These are phyloP conservation scores for Brachynemurus nebulosus DNA, from an alignment of 2,888 invertebrate genomes.

Conservation along the genomic window DNA sequence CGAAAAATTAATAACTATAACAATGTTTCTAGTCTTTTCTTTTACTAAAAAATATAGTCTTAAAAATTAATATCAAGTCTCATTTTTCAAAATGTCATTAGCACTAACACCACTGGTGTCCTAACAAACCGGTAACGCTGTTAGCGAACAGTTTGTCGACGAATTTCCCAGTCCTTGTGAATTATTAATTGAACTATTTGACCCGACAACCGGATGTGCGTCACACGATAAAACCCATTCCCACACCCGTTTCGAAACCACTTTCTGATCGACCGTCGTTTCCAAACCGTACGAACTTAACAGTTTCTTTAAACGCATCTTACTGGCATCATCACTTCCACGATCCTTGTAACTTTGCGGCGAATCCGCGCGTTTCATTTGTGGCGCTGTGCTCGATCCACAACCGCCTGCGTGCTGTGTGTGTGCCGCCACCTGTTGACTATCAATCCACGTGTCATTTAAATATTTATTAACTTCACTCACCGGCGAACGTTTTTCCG, in stretches of 20 bases:
- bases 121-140: constrained; percentile 9
- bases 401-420: constrained; percentile 36
- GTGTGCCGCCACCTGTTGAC: constrained; percentile 34
- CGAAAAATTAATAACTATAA: no score
- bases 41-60: no score
- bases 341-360: constrained; percentile 31
- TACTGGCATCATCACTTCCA: constrained; percentile 34
- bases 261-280: constrained; percentile 45
- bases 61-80: no score
- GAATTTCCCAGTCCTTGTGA: constrained; percentile 6
- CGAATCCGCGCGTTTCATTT: constrained; percentile 32
- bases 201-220: constrained; percentile 15
- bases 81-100: no score
- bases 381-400: constrained; percentile 23
- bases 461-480: constrained; percentile 44
- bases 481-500: constrained; percentile 46
- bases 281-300: constrained; percentile 48
- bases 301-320: constrained; percentile 36
- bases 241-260: constrained; percentile 45
- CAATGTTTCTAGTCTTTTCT: no score
- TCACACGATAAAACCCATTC: constrained; percentile 52
- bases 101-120: no score
- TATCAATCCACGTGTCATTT: constrained; percentile 44
- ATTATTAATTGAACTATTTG: background rate
- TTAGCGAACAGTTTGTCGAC: constrained; percentile 14